Evolutionary conservation across 2,888 invertebrate species (phyloP), one percentile per base, ranked within the genome.

Genomic region (Eupithecia subfuscata): DNA sequence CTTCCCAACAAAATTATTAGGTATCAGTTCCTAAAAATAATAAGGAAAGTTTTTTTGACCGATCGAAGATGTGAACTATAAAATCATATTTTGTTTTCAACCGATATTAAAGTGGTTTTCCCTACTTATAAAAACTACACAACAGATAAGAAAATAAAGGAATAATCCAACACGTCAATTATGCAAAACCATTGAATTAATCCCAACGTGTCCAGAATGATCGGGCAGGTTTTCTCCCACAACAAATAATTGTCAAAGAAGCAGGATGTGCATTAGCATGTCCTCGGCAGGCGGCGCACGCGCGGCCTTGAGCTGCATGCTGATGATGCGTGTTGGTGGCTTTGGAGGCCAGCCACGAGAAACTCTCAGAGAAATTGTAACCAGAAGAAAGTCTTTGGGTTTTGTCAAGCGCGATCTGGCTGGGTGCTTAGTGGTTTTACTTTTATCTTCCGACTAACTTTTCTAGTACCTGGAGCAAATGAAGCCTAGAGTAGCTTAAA

Each of bases 311-410:
- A 60, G 71, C 72, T 43, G 79, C 71, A 79, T 79, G 72, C 73
- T 64, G 73, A 73, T 69, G 60, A 18, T 48, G 73, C 52, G 48
- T 56, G 3, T 4, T 56, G 52, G 52, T 64, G 72, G 78, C 48
- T 45, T 68, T 75, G 78, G 75, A 75, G 71, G 48, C n/a, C 5
- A 22, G 71, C 72, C 52, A 70, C 75, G 67, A 73, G 77, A 77
- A 75, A 77, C 72, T 72, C 56, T 69, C 79, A 81, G 83, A 83
- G 84, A 84, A 84, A 84, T 71, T 84, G 52, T 25, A 25, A 11
- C 12, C 0, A 60, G 74, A 40, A 40, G 68, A 68, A 68, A 68
- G 68, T 67, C n/a, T 67, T 37, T 6, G 60, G 65, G n/a, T 14
- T 64, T 64, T n/a, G n/a, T 67, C 40, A 22, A 11, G 22, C 25